Percentiles rank a stretch among this genome's conserved stretches.
phyloP scores from a whole-genome alignment of 2,888 invertebrate species.

The Dyspetes luteomarginatus region DNA sequence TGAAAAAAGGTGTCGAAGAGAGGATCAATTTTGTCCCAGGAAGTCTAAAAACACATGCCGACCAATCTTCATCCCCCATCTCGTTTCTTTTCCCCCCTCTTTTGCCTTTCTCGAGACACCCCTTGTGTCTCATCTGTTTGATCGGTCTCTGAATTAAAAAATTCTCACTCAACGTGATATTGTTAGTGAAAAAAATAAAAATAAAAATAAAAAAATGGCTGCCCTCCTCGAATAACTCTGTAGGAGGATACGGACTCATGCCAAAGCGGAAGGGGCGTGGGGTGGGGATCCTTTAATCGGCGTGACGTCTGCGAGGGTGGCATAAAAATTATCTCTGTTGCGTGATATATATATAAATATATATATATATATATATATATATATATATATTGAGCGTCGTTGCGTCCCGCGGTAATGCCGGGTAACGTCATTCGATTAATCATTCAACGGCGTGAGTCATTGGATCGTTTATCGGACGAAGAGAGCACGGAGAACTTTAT shows the following conservation, averaged over 20 bases:
- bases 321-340: slow-evolving; percentile 59
- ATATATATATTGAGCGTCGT: slow-evolving; percentile 39
- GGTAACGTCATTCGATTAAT: slow-evolving; percentile 74
- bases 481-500: slow-evolving; percentile 55
- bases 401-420: slow-evolving; percentile 60
- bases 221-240: slow-evolving; percentile 5
- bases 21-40: slow-evolving; percentile 50
- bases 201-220: slow-evolving; percentile 9
- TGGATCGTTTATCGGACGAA: slow-evolving; percentile 70
- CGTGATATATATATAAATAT: slow-evolving; percentile 23
- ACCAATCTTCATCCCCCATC: slow-evolving; percentile 35
- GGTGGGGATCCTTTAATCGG: slow-evolving; percentile 52
- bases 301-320: slow-evolving; percentile 64
- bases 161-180: slow-evolving; percentile 10
- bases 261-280: not conserved
- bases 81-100: not conserved
- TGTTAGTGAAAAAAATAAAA: too few species aligned
- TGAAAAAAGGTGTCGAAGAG: slow-evolving; percentile 39
- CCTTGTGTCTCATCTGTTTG: not conserved
- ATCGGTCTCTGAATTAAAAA: not conserved
- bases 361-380: slow-evolving; percentile 3
- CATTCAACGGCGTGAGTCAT: slow-evolving; percentile 78
- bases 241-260: not conserved
- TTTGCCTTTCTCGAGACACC: not conserved
- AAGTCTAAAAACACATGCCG: slow-evolving; percentile 39